phyloP scores from a whole-genome alignment of 2,888 invertebrate species.

The Conistra vaccinii region DNA sequence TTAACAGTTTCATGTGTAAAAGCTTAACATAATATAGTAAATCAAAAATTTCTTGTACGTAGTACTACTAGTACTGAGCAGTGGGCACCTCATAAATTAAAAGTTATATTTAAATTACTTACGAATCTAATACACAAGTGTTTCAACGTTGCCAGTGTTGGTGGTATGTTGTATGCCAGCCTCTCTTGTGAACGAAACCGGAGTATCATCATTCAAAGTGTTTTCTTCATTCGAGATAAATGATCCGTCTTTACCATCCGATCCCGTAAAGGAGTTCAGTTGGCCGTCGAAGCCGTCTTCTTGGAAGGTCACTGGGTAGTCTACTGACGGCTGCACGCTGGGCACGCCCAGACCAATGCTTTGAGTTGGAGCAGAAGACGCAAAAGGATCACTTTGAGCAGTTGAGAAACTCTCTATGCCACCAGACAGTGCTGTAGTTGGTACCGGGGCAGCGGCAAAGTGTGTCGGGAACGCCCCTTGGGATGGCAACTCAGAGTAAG shows the following conservation, averaged over 20 bases:
- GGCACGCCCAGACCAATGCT: constrained; percentile 65
- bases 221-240: constrained; percentile 72
- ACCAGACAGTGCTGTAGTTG: constrained; percentile 73
- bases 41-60: neutral
- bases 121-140: constrained; percentile 77
- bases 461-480: constrained; percentile 74
- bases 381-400: constrained; percentile 73
- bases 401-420: constrained; percentile 74
- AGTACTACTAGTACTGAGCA: neutral
- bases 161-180: constrained; percentile 83
- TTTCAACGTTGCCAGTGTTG: constrained; percentile 82
- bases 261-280: constrained; percentile 74
- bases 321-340: constrained; percentile 72
- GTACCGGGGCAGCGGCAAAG: constrained; percentile 76
- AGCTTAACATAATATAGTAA: neutral
- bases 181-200: constrained; percentile 81
- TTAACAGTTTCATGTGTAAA: neutral
- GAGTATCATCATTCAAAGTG: constrained; percentile 73
- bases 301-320: constrained; percentile 73
- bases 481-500: constrained; percentile 75
- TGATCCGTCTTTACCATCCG: constrained; percentile 70
- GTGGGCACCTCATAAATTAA: neutral
- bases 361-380: constrained; percentile 72
- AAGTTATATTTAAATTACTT: constrained; percentile 8
- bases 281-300: constrained; percentile 76